These are phyloP conservation scores for Bilobella aurantiaca DNA, from an alignment of 1,140 invertebrate species.

Conservation along the genomic window DNA sequence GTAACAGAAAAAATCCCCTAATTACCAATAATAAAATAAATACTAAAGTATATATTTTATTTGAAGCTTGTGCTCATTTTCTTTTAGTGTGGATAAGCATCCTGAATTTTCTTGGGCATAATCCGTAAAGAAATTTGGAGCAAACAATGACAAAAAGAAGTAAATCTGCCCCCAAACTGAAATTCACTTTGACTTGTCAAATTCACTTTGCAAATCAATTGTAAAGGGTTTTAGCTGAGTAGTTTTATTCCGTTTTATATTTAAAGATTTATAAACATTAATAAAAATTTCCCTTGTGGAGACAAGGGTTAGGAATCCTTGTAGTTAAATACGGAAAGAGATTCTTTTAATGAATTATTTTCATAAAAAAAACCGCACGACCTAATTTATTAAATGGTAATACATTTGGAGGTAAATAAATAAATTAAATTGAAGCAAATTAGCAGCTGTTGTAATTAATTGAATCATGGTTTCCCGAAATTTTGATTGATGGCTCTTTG, in stretches of 20 bases:
- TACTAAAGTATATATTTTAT: not conserved
- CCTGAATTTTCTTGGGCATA: constrained; percentile 52
- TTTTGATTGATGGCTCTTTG: not conserved
- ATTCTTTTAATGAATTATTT: no score
- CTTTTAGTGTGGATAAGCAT: constrained; percentile 44
- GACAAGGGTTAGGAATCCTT: no score
- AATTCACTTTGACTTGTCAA: no score
- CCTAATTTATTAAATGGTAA: not conserved
- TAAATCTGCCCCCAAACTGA: not conserved
- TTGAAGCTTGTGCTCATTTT: not conserved
- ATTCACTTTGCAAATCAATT: no score
- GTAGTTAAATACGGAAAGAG: no score
- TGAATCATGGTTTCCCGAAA: not conserved
- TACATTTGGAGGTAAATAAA: not conserved
- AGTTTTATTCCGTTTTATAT: not conserved
- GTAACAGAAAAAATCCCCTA: no score
- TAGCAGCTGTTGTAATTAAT: not conserved
- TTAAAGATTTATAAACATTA: not conserved
- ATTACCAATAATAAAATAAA: no score
- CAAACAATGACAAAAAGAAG: not conserved
- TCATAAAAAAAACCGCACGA: not conserved
- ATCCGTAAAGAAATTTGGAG: not conserved
- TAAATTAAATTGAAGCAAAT: not conserved
- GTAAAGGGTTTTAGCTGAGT: no score
- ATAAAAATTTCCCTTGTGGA: no score